A percentile compares a stretch with the other conserved stretches of the same genome.
phyloP scores from a whole-genome alignment of 2,113 vertebrate genomes.

The Tragelaphus strepsiceros region DNA sequence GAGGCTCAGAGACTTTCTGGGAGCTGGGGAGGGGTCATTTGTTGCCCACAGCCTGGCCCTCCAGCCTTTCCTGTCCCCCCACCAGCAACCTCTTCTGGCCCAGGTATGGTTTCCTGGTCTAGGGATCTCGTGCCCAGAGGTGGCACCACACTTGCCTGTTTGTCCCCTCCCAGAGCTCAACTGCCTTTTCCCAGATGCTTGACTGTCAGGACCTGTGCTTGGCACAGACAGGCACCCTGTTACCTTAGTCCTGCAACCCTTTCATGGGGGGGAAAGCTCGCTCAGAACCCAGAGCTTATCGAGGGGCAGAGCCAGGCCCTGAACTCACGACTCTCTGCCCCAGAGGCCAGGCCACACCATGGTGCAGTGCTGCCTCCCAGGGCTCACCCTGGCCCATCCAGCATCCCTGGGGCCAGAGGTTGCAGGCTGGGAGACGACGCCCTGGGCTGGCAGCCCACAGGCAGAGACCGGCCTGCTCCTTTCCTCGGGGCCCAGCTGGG shows the following conservation, averaged over 20 bases:
- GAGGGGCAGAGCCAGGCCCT: background rate
- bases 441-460: background rate
- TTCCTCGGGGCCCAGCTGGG: background rate
- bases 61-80: background rate
- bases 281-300: background rate
- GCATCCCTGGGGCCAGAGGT: background rate
- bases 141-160: background rate
- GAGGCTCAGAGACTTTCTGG: background rate
- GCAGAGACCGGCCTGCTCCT: background rate
- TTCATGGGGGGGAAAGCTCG: too few relatives aligned
- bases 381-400: background rate
- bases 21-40: fast-evolving
- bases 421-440: background rate
- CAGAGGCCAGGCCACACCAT: background rate
- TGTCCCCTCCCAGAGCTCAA: background rate
- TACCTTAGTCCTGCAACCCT: background rate
- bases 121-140: background rate
- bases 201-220: background rate
- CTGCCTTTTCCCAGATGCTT: background rate
- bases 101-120: background rate
- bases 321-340: background rate
- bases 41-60: background rate
- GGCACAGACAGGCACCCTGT: background rate
- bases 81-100: background rate
- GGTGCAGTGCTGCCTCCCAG: background rate